Percentiles rank a stretch among this genome's conserved stretches.
phyloP scores from a whole-genome alignment of 2,888 invertebrate species.

The Cremastinae sp. region DNA sequence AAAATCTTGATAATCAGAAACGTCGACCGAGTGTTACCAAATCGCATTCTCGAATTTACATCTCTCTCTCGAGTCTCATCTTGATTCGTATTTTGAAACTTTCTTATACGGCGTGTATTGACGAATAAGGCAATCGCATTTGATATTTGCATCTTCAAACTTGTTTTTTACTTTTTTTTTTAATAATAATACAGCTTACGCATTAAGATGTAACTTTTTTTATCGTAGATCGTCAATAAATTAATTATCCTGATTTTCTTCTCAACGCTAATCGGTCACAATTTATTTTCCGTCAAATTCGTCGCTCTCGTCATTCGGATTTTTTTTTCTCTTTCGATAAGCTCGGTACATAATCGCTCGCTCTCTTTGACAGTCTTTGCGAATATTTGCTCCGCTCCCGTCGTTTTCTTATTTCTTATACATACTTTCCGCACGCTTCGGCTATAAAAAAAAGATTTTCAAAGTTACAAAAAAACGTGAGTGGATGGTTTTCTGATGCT shows the following conservation, averaged over 20 bases:
- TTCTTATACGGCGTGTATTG: constrained; percentile 56
- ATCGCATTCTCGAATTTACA: constrained; percentile 7
- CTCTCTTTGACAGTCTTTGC: constrained; percentile 27
- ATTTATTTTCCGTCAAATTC: not conserved
- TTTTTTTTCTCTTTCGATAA: constrained; percentile 58
- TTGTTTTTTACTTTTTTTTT: constrained; percentile 18
- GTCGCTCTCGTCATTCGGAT: not conserved
- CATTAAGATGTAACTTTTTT: constrained; percentile 12
- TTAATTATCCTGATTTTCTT: constrained; percentile 20
- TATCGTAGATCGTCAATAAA: constrained; percentile 9
- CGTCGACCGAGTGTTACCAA: not conserved
- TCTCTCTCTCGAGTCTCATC: constrained; percentile 27
- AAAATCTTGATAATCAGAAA: constrained; percentile 11
- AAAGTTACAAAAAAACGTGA: constrained; percentile 35
- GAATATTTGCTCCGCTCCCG: constrained; percentile 25
- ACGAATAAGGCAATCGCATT: constrained; percentile 73
- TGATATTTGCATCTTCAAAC: constrained; percentile 67
- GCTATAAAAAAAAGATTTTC: constrained; percentile 43
- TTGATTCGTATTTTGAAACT: constrained; percentile 6
- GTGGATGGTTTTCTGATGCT: not conserved
- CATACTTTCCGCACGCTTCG: constrained; percentile 48
- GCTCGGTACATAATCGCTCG: constrained; percentile 62
- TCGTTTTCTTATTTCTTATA: constrained; percentile 40
- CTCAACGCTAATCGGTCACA: constrained; percentile 11
- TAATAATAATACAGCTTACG: constrained; percentile 45